Conservation (phyloP, 2,797 vertebrate species). For the Erethizon dorsatum region DNA sequence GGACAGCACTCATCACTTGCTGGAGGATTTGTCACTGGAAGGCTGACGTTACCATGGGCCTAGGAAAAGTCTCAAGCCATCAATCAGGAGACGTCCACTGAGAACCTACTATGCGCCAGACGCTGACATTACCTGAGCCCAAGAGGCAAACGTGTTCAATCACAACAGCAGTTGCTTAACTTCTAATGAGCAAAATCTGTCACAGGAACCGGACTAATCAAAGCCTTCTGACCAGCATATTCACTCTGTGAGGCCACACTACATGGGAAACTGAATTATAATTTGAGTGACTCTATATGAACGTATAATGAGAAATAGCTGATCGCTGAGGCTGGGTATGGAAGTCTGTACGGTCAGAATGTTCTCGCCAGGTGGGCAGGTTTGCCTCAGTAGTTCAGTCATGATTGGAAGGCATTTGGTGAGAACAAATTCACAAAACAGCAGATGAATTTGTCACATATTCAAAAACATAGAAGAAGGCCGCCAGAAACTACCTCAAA, state of each 20-base stretch:
- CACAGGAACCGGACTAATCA: slow-evolving; percentile 60
- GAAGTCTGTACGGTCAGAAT: slow-evolving; percentile 41
- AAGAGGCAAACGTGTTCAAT: neutral
- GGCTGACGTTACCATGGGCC: neutral
- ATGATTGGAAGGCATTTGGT: slow-evolving; percentile 65
- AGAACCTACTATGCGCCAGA: neutral
- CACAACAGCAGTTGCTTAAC: slow-evolving; percentile 31
- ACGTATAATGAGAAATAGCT: slow-evolving; percentile 46
- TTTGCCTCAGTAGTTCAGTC: slow-evolving; percentile 48
- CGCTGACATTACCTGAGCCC: neutral
- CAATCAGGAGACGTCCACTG: neutral
- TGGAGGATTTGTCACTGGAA: neutral
- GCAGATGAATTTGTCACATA: neutral
- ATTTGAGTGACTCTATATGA: slow-evolving; percentile 48
- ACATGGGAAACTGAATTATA: slow-evolving; percentile 48
- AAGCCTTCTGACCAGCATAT: slow-evolving; percentile 41
- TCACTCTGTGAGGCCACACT: slow-evolving; percentile 49
- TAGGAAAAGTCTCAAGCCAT: neutral
- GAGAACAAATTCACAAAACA: slow-evolving; percentile 62
- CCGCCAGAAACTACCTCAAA: neutral
- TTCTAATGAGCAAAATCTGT: slow-evolving; percentile 40
- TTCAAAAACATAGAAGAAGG: neutral
- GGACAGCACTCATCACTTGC: neutral
- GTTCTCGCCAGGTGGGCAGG: slow-evolving; percentile 35
- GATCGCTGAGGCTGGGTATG: neutral